Percentiles rank a stretch among this genome's conserved stretches.
phyloP scores from a whole-genome alignment of 2,888 invertebrate genomes.

The Brenthis daphne region DNA sequence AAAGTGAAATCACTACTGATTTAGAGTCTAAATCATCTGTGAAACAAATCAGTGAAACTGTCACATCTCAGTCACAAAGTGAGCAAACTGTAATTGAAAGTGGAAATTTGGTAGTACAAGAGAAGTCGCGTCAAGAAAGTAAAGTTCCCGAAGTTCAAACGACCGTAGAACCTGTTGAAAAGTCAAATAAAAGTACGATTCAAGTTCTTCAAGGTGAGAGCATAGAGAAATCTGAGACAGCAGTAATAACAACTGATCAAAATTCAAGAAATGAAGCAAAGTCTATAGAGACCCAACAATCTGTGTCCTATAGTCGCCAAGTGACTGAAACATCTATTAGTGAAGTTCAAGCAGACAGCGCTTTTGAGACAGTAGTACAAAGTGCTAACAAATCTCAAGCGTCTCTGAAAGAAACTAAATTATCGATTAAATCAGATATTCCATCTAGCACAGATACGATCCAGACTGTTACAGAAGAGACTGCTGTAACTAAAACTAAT shows the following conservation, averaged over 20 bases:
- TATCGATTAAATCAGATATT: slow-evolving; percentile 3
- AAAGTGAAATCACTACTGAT: slow-evolving; percentile 59
- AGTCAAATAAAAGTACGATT: slow-evolving; percentile 37
- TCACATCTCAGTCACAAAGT: slow-evolving; percentile 51
- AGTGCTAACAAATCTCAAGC: slow-evolving; percentile 7
- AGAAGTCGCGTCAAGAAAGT: slow-evolving; percentile 25
- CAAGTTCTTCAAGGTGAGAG: background rate
- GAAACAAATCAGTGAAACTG: slow-evolving; percentile 54
- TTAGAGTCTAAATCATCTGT: slow-evolving; percentile 65
- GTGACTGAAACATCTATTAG: slow-evolving; percentile 18
- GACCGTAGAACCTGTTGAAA: slow-evolving; percentile 36
- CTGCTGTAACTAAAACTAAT: slow-evolving; percentile 1
- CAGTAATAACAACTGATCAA: slow-evolving; percentile 38
- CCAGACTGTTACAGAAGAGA: slow-evolving; percentile 26
- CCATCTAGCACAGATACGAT: slow-evolving; percentile 13
- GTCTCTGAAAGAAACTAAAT: background rate
- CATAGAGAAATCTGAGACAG: slow-evolving; percentile 2
- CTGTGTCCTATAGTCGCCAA: slow-evolving; percentile 39
- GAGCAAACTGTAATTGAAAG: slow-evolving; percentile 45
- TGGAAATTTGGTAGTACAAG: slow-evolving; percentile 19
- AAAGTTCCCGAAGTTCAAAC: slow-evolving; percentile 34
- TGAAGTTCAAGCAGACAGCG: slow-evolving; percentile 14
- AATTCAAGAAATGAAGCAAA: slow-evolving; percentile 35
- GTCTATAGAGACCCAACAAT: slow-evolving; percentile 24
- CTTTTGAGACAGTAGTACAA: slow-evolving; percentile 4